Evolutionary conservation across 1,140 invertebrate genomes (phyloP).

Genomic region (Meloidogyne chitwoodi): DNA sequence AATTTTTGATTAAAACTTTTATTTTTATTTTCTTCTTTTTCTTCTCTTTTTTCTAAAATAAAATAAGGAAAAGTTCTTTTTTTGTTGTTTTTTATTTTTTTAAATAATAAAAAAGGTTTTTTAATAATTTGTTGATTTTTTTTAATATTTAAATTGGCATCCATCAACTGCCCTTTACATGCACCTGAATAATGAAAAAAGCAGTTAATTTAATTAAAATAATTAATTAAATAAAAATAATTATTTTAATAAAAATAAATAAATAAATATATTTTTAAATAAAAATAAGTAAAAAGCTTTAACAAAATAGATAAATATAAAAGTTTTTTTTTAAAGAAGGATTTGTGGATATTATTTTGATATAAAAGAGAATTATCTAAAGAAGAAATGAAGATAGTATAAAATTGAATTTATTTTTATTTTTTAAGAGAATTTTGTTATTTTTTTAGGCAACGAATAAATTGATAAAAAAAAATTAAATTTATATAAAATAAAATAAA

Average conservation of each 20-base stretch:
- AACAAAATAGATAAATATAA: too few relatives aligned
- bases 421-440: background rate
- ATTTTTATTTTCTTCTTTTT: background rate
- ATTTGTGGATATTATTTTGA: background rate
- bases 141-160: slow-evolving; percentile 9
- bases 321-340: background rate
- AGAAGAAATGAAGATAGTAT: background rate
- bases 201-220: background rate
- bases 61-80: background rate
- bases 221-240: background rate
- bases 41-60: background rate
- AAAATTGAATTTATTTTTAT: background rate
- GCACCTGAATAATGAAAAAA: background rate
- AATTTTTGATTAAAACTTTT: background rate
- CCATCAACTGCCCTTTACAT: slow-evolving; percentile 4
- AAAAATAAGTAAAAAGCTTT: background rate
- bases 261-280: background rate
- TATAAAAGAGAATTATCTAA: too few relatives aligned
- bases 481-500: background rate
- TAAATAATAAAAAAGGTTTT: background rate
- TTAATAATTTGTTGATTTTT: background rate
- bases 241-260: background rate
- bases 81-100: background rate
- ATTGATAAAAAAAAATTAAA: background rate
- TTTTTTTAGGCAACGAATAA: background rate